Conservation (phyloP, 2,797 vertebrate genomes). For the Serranus cabrilla region DNA sequence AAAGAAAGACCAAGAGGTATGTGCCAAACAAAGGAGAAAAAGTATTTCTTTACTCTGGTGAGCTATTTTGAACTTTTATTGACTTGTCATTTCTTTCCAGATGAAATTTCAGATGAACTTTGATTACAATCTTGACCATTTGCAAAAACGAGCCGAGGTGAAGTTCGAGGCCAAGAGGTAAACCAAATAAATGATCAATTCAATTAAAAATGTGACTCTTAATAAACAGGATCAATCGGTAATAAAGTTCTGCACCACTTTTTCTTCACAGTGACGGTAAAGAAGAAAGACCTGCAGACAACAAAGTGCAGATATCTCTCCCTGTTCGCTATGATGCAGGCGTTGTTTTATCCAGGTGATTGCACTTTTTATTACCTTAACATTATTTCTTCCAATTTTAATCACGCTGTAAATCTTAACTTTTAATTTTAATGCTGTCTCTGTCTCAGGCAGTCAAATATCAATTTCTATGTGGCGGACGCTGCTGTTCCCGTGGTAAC, state of each 20-base stretch:
- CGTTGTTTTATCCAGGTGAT: slow-evolving; percentile 90
- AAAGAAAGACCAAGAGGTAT: slow-evolving; percentile 86
- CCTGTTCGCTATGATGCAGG: slow-evolving; percentile 90
- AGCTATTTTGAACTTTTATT: background rate
- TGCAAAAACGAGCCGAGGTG: slow-evolving; percentile 84
- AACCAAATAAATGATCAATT: background rate
- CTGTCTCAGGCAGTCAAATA: slow-evolving; percentile 85
- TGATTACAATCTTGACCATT: slow-evolving; percentile 89
- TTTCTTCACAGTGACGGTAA: slow-evolving; percentile 86
- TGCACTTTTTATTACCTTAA: slow-evolving; percentile 1
- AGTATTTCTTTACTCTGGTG: rapidly evolving
- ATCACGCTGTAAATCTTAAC: background rate
- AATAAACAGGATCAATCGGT: background rate
- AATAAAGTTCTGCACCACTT: slow-evolving; percentile 16
- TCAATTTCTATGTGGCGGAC: slow-evolving; percentile 91
- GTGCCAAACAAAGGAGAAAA: background rate
- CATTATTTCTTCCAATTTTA: background rate
- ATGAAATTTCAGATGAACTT: slow-evolving; percentile 90
- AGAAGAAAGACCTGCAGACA: slow-evolving; percentile 87
- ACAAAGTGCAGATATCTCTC: slow-evolving; percentile 82
- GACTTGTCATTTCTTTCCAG: slow-evolving; percentile 69
- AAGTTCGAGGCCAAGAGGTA: slow-evolving; percentile 90
- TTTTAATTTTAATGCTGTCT: background rate
- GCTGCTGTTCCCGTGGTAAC: slow-evolving; percentile 75
- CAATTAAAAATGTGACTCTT: background rate